Evolutionary conservation across 2,113 vertebrate species (phyloP).

Genomic region (Kryptolebias marmoratus): DNA sequence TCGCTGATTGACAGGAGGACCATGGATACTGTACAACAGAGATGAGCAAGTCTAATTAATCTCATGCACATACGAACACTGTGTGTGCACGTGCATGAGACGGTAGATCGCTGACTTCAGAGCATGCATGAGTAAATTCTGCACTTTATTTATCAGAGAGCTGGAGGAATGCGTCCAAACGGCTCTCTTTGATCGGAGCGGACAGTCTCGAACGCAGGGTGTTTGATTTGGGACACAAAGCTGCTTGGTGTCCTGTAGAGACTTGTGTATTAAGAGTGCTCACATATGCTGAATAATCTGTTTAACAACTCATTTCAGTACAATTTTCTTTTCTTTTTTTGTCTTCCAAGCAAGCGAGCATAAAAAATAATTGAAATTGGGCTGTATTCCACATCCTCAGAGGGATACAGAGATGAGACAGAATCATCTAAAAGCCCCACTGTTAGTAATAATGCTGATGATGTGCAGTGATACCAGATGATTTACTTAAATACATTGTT

Average conservation of each 20-base stretch:
- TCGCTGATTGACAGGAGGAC: background rate
- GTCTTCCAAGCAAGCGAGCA: background rate
- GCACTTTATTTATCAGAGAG: conserved; percentile 53
- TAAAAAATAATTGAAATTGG: background rate
- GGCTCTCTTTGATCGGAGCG: conserved; percentile 58
- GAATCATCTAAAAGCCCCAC: background rate
- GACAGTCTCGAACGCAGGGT: conserved; percentile 17
- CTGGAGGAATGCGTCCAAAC: conserved; percentile 48
- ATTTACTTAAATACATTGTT: too few relatives aligned
- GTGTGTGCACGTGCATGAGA: conserved; percentile 2
- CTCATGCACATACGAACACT: background rate
- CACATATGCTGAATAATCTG: background rate
- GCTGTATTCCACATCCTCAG: background rate
- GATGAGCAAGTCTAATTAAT: background rate
- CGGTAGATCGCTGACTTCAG: conserved; percentile 37
- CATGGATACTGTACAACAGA: background rate
- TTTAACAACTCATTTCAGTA: background rate
- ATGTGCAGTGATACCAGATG: too few relatives aligned
- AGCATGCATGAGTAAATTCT: conserved; percentile 19
- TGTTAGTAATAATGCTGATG: background rate
- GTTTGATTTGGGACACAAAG: conserved; percentile 16
- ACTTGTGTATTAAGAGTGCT: background rate
- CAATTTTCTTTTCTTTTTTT: background rate
- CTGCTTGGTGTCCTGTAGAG: conserved; percentile 8
- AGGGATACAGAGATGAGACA: conserved; percentile 1